Percentiles rank a stretch among this genome's conserved stretches.
phyloP scores from a whole-genome alignment of 2,113 vertebrate species.

The Sinocyclocheilus anophthalmus region DNA sequence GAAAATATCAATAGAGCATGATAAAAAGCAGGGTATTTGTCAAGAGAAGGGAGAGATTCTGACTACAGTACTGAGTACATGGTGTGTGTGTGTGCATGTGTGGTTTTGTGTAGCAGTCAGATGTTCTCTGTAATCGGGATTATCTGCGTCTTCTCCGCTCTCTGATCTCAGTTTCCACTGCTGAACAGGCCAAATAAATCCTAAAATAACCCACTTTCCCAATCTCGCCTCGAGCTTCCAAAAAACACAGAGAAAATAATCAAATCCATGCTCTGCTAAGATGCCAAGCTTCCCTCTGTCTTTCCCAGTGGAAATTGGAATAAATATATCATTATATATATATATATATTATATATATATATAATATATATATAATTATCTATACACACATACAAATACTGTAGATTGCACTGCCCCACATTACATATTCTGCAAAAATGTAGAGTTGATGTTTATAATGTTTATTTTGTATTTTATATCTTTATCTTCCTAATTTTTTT shows the following conservation, averaged over 20 bases:
- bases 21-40: background rate
- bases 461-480: no score
- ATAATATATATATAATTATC: no score
- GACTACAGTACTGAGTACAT: background rate
- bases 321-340: no score
- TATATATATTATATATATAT: no score
- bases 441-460: no score
- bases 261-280: background rate
- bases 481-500: no score
- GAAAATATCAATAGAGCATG: background rate
- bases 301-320: background rate
- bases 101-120: background rate
- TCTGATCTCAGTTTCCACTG: slow-evolving; percentile 13
- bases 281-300: background rate
- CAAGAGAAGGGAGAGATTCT: background rate
- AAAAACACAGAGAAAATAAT: background rate
- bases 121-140: background rate
- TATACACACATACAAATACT: no score
- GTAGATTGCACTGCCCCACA: no score
- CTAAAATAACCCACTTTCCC: slow-evolving; percentile 7
- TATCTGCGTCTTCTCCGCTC: background rate
- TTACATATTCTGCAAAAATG: no score
- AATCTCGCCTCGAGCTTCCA: background rate
- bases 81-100: background rate
- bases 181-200: slow-evolving; percentile 10